Evolutionary conservation across 2,797 vertebrate species (phyloP).

Genomic region (Acanthiza pusilla): DNA sequence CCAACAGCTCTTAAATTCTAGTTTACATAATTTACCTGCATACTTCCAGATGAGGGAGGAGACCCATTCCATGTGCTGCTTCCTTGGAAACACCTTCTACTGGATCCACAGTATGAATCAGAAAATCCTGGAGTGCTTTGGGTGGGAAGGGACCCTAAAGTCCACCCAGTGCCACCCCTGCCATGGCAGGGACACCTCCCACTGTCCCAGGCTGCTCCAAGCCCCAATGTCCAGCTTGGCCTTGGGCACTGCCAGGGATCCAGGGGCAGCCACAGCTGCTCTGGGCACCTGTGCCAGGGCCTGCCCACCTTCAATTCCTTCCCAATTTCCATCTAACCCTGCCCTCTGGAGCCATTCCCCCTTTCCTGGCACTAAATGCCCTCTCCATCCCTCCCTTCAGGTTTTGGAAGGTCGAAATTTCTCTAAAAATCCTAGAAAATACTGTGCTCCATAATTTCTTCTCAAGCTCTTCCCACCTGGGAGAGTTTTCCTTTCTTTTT

Average conservation of each 20-base stretch:
- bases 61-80: background rate
- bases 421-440: background rate
- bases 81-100: background rate
- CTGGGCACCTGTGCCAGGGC: background rate
- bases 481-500: background rate
- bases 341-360: background rate
- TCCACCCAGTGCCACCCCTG: background rate
- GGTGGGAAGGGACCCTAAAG: background rate
- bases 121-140: background rate
- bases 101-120: background rate
- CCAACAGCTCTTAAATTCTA: background rate
- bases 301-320: background rate
- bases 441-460: fast-evolving
- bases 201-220: background rate
- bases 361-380: background rate
- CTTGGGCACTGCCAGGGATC: background rate
- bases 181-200: background rate
- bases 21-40: fast-evolving
- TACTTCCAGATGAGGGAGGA: background rate
- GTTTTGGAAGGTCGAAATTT: background rate
- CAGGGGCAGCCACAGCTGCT: background rate
- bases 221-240: no score
- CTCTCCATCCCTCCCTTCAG: background rate
- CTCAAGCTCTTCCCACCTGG: background rate
- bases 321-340: fast-evolving